Conservation (phyloP, 2,113 vertebrate species). For the Hippopotamus amphibius region DNA sequence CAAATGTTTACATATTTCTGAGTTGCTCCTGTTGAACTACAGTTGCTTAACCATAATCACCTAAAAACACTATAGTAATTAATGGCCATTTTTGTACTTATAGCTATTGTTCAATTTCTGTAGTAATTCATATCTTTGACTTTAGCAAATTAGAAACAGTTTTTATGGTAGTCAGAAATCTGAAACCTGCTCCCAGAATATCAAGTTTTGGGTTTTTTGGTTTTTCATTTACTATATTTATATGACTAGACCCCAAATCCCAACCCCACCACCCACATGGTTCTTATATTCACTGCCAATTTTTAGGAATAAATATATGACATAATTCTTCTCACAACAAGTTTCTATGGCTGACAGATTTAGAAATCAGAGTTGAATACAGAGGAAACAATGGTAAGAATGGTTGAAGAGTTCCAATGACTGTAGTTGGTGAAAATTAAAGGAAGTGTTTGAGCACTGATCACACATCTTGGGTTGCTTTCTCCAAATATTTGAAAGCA, state of each 20-base stretch:
- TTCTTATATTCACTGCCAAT: constrained; percentile 43
- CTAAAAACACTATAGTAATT: neutral
- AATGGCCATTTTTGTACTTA: neutral
- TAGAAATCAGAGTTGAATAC: constrained; percentile 6
- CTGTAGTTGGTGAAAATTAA: neutral
- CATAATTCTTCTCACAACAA: constrained; percentile 50
- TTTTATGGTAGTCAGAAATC: neutral
- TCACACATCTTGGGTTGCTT: neutral
- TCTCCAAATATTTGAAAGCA: neutral
- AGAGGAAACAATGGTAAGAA: constrained; percentile 23
- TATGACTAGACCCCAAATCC: neutral
- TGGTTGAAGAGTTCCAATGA: neutral
- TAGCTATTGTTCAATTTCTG: neutral
- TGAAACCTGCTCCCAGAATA: neutral
- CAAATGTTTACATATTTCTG: constrained; percentile 47
- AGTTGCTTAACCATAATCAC: neutral
- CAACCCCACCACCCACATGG: constrained; percentile 40
- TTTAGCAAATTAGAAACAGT: neutral
- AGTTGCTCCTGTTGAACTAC: neutral
- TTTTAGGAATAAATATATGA: constrained; percentile 63
- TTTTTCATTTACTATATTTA: constrained; percentile 62
- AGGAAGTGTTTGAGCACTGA: neutral
- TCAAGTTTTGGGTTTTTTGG: neutral
- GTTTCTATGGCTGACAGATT: neutral
- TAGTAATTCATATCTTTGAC: neutral